phyloP scores from a whole-genome alignment of 2,797 vertebrate genomes.

The Eospalax fontanierii region DNA sequence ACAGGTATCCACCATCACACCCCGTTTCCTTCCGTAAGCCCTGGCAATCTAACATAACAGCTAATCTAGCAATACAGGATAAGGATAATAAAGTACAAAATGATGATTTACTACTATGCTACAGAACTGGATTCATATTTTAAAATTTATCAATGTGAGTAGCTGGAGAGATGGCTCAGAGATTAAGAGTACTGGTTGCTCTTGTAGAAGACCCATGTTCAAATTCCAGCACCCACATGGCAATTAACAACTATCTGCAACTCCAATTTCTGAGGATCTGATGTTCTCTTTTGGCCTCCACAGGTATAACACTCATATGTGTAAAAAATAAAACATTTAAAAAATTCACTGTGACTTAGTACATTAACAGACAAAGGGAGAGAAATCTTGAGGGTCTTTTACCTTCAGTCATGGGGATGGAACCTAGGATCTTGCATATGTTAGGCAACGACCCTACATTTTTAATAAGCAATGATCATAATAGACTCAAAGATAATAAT shows the following conservation, averaged over 20 bases:
- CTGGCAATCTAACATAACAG: neutral
- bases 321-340: no score
- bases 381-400: neutral
- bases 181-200: no score
- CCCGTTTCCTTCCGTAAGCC: neutral
- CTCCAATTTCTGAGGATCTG: no score
- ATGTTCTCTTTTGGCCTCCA: no score
- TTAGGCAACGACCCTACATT: neutral
- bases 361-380: neutral
- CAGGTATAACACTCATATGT: no score
- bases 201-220: no score
- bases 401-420: neutral
- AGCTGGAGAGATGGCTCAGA: no score
- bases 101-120: neutral
- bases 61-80: slow-evolving; percentile 9
- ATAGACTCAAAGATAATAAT: neutral
- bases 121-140: neutral
- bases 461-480: neutral
- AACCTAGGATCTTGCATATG: no score
- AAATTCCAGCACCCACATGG: no score
- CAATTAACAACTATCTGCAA: no score
- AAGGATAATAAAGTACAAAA: neutral
- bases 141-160: neutral
- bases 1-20: neutral
- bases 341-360: neutral